These are phyloP conservation scores for Mastomys natalensis DNA, from an alignment of 2,113 vertebrate genomes.

Conservation along the genomic window DNA sequence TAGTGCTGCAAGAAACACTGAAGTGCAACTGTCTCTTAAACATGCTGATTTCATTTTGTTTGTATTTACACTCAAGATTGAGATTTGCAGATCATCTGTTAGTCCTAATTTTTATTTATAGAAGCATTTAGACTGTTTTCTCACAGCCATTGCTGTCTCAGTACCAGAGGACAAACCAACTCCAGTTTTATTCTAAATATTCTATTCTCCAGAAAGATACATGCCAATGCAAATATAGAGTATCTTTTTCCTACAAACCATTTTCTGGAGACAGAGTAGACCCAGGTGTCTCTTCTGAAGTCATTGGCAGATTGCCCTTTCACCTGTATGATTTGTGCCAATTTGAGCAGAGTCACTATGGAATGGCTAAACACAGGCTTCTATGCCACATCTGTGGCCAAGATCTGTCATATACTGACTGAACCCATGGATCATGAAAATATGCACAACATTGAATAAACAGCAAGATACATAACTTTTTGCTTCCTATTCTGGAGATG, in stretches of 20 bases:
- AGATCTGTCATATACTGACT: not conserved
- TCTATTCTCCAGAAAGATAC: not conserved
- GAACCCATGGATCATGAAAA: not conserved
- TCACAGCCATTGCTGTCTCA: not conserved
- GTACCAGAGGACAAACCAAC: not conserved
- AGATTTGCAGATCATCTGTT: not conserved
- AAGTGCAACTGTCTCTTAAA: not conserved
- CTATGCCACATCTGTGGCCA: not conserved
- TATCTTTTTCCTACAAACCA: not conserved
- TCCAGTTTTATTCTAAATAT: not conserved
- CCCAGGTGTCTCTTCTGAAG: not conserved
- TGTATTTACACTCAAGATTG: not conserved
- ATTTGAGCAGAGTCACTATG: not conserved
- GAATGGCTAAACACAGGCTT: not conserved
- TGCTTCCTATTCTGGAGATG: not conserved
- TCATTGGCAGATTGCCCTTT: not conserved
- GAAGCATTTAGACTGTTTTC: not conserved
- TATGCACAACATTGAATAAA: not conserved
- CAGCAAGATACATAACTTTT: not conserved
- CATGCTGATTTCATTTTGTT: not conserved
- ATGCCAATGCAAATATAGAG: not conserved
- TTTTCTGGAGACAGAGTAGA: not conserved
- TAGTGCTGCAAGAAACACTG: not conserved
- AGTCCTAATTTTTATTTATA: not conserved
- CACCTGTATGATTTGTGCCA: not conserved